Evolutionary conservation across 2,888 invertebrate genomes (phyloP).

Genomic region (Cephalotes varians): DNA sequence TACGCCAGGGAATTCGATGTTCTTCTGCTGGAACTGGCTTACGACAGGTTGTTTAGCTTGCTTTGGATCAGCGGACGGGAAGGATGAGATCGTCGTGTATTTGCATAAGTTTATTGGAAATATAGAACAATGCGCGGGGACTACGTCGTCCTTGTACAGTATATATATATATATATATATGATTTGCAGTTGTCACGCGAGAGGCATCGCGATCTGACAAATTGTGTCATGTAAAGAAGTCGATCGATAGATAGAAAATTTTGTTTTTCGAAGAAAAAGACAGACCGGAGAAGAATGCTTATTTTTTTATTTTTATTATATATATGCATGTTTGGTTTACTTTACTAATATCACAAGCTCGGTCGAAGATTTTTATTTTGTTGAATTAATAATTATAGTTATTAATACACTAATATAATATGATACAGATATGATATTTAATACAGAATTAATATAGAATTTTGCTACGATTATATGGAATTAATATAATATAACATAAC

Average conservation of each 20-base stretch:
- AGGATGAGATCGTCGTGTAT: conserved; percentile 2
- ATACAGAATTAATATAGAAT: neutral
- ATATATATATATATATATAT: too few relatives aligned
- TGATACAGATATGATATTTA: neutral
- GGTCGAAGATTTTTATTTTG: neutral
- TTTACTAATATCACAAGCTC: neutral
- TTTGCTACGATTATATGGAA: neutral
- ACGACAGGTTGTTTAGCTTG: conserved; percentile 78
- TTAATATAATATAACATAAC: neutral
- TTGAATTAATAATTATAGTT: neutral
- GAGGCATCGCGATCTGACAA: neutral
- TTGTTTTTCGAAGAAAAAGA: neutral
- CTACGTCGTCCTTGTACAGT: conserved; percentile 17
- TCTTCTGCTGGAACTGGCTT: conserved; percentile 78
- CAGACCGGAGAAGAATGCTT: neutral
- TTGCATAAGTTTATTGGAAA: conserved; percentile 60
- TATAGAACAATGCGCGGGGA: conserved; percentile 18
- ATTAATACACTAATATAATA: neutral
- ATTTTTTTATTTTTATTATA: too few relatives aligned
- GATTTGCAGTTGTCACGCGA: conserved; percentile 19
- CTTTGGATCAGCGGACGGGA: conserved; percentile 17
- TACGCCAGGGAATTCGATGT: conserved; percentile 78
- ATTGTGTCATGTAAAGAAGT: conserved; percentile 2
- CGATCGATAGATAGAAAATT: conserved; percentile 34
- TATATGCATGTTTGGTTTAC: too few relatives aligned